phyloP scores from a whole-genome alignment of 1,140 invertebrate genomes.

The Aplysia californica region DNA sequence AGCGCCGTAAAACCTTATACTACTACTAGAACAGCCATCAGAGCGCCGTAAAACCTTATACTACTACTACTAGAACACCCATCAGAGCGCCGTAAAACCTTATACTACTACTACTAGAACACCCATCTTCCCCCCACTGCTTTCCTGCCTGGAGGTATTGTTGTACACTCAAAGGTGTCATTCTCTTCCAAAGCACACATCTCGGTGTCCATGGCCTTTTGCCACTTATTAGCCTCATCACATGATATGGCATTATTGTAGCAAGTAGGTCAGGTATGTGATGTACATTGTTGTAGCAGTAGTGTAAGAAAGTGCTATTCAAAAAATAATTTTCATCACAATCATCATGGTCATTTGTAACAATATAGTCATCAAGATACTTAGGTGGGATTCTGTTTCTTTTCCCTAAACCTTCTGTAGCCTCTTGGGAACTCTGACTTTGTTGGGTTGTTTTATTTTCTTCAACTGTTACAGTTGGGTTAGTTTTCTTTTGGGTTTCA shows the following conservation, averaged over 20 bases:
- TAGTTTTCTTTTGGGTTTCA: background rate
- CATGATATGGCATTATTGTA: slow-evolving; percentile 19
- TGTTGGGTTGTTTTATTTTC: background rate
- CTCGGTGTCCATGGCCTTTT: slow-evolving; percentile 62
- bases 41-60: too few species aligned
- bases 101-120: too few species aligned
- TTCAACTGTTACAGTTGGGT: background rate
- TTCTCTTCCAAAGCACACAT: slow-evolving; percentile 57
- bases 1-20: too few species aligned
- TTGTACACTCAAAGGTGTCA: slow-evolving; percentile 59
- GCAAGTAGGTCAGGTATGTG: background rate
- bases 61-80: too few species aligned
- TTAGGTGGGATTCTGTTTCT: background rate
- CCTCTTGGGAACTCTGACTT: background rate
- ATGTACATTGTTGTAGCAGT: background rate
- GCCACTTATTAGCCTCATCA: slow-evolving; percentile 51
- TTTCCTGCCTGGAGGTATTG: slow-evolving; percentile 58
- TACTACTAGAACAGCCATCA: too few species aligned
- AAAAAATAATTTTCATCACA: slow-evolving; percentile 2
- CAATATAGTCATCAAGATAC: slow-evolving; percentile 9
- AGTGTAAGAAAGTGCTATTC: background rate
- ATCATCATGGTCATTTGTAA: background rate
- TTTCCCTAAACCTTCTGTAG: background rate
- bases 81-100: too few species aligned
- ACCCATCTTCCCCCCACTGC: slow-evolving; percentile 64